These are phyloP conservation scores for Melipona bicolor DNA, from an alignment of 2,888 invertebrate genomes.

Conservation along the genomic window DNA sequence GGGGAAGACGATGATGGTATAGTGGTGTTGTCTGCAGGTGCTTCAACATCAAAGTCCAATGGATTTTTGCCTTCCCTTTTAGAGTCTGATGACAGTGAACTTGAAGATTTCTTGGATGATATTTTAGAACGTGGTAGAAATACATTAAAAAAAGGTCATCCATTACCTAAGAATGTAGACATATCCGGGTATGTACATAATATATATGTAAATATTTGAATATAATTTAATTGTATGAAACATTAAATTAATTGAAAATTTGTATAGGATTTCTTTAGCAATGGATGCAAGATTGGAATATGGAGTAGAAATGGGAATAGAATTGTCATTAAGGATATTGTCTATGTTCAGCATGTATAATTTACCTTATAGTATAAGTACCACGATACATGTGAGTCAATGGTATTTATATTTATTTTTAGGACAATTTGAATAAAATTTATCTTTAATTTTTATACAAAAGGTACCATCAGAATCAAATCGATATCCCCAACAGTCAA, in stretches of 20 bases:
- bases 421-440: background rate
- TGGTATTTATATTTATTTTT: slow-evolving; percentile 72
- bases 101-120: slow-evolving; percentile 91
- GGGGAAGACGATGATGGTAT: slow-evolving; percentile 80
- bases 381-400: slow-evolving; percentile 82
- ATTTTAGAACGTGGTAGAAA: slow-evolving; percentile 87
- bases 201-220: background rate
- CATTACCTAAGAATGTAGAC: slow-evolving; percentile 79
- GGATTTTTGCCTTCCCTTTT: slow-evolving; percentile 88
- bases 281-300: slow-evolving; percentile 92
- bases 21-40: slow-evolving; percentile 67
- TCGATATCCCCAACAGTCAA: slow-evolving; percentile 53
- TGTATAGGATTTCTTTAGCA: slow-evolving; percentile 87
- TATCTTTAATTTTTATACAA: background rate
- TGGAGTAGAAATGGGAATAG: slow-evolving; percentile 91
- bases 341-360: slow-evolving; percentile 88
- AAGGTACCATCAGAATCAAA: slow-evolving; percentile 64
- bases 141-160: slow-evolving; percentile 86
- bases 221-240: background rate
- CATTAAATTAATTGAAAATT: slow-evolving; percentile 12
- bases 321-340: slow-evolving; percentile 90
- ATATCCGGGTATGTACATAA: slow-evolving; percentile 75
- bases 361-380: slow-evolving; percentile 86
- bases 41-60: slow-evolving; percentile 82
- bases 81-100: slow-evolving; percentile 93